phyloP scores from a whole-genome alignment of 1,140 invertebrate genomes.

The Thrips palmi region DNA sequence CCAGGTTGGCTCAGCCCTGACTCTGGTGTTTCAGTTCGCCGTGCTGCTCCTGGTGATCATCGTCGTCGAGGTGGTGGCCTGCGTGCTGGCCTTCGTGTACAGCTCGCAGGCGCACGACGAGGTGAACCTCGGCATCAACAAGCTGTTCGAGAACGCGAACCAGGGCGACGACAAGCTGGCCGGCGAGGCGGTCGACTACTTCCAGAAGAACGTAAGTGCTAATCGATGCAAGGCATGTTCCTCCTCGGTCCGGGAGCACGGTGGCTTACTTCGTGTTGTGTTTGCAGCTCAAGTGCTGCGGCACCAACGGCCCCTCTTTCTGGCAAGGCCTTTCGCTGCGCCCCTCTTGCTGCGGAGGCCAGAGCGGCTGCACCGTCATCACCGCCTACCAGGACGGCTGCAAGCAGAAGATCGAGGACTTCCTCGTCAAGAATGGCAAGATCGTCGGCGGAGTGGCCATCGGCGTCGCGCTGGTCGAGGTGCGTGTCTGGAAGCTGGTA shows the following conservation, averaged over 20 bases:
- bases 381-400: conserved; percentile 30
- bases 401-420: conserved; percentile 19
- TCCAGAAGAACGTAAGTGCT: conserved; percentile 31
- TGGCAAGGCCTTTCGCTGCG: too few species aligned
- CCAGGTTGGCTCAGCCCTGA: too few species aligned
- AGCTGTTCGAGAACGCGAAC: conserved; percentile 24
- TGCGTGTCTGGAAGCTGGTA: too few species aligned
- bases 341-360: conserved; percentile 22
- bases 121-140: conserved; percentile 11
- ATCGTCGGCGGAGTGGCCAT: conserved; percentile 41
- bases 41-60: too few species aligned
- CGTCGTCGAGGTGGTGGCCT: too few species aligned
- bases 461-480: conserved; percentile 46
- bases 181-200: conserved; percentile 24
- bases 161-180: conserved; percentile 17
- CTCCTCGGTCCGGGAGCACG: neutral
- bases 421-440: conserved; percentile 30
- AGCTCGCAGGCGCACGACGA: conserved; percentile 18
- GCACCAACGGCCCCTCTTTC: conserved; percentile 27
- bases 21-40: too few species aligned
- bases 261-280: conserved; percentile 10
- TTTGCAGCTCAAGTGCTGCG: conserved; percentile 42
- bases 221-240: neutral
- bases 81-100: too few species aligned
- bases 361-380: too few species aligned